These are phyloP conservation scores for Pyrocoelia pectoralis DNA, from an alignment of 2,888 invertebrate species.

Conservation along the genomic window DNA sequence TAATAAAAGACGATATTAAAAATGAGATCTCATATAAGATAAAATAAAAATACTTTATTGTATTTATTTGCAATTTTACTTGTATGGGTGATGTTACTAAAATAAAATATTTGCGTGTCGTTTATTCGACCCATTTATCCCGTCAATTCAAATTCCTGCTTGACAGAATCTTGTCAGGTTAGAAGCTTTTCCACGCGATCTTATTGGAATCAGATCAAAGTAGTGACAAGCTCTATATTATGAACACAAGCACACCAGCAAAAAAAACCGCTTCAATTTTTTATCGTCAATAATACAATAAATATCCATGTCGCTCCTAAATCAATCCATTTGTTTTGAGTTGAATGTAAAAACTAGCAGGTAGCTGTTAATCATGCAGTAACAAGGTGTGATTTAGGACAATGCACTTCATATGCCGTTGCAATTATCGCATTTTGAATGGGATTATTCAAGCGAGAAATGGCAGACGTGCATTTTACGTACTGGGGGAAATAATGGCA, in stretches of 20 bases:
- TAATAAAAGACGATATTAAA: conserved; percentile 3
- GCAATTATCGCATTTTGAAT: background rate
- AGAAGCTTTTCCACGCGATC: conserved; percentile 10
- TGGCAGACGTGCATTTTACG: background rate
- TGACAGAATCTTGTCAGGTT: conserved; percentile 7
- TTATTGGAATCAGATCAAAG: conserved; percentile 1
- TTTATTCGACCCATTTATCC: conserved; percentile 2
- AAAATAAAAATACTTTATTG: conserved; percentile 2
- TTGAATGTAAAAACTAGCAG: background rate
- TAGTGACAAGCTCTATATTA: background rate
- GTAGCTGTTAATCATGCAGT: background rate
- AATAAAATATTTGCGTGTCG: conserved; percentile 9
- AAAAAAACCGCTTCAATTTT: background rate
- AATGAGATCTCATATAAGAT: conserved; percentile 2
- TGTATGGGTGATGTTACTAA: background rate
- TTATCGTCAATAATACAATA: background rate
- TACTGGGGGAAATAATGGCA: background rate
- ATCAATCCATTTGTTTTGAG: background rate
- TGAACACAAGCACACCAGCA: background rate
- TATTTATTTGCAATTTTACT: conserved; percentile 5
- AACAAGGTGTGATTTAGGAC: background rate
- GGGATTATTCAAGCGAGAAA: background rate
- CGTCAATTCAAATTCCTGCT: conserved; percentile 5
- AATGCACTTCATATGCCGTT: background rate
- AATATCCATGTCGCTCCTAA: background rate